Evolutionary conservation across 2,113 vertebrate species (phyloP).

Genomic region (Oreamnos americanus): DNA sequence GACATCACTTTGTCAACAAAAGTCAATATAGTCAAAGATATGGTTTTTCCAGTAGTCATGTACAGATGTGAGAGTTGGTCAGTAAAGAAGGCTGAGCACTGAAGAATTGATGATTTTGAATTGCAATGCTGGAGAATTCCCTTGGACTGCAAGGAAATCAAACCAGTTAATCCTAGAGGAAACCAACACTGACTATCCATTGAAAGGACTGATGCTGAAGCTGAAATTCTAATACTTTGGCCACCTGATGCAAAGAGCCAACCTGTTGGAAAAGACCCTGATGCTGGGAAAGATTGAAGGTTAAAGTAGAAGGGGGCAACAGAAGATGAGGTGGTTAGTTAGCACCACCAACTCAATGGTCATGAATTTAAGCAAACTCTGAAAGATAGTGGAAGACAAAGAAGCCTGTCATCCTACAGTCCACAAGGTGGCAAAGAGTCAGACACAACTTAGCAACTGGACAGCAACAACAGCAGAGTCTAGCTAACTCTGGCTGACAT

Average conservation of each 20-base stretch:
- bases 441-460: not conserved
- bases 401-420: not conserved
- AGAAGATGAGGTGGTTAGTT: not conserved
- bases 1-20: not conserved
- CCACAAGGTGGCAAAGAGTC: not conserved
- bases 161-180: not conserved
- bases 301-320: not conserved
- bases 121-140: not conserved
- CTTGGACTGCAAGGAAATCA: not conserved
- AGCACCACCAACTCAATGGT: not conserved
- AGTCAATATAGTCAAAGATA: not conserved
- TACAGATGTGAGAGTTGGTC: not conserved
- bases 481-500: not conserved
- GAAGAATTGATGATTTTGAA: not conserved
- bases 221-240: not conserved
- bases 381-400: not conserved
- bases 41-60: not conserved
- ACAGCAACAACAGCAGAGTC: not conserved
- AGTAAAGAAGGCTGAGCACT: not conserved
- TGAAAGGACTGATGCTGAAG: not conserved
- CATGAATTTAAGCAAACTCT: not conserved
- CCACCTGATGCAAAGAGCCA: not conserved
- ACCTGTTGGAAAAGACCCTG: not conserved
- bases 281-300: not conserved
- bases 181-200: not conserved